These are phyloP conservation scores for Ophion ventricosus DNA, from an alignment of 2,888 invertebrate species.

Conservation along the genomic window DNA sequence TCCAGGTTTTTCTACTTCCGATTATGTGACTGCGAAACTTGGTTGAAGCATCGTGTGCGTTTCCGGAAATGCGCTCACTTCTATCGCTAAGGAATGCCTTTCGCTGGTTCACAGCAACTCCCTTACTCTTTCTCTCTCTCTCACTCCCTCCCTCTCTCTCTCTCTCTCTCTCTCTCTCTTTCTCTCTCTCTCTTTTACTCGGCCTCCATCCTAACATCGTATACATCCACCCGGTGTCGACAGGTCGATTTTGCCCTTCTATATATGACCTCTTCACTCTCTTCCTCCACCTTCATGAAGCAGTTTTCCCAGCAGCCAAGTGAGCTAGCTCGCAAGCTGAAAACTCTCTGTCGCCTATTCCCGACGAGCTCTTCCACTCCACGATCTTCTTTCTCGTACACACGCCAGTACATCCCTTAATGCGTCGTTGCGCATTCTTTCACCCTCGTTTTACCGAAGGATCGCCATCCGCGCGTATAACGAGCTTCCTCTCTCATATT, in stretches of 20 bases:
- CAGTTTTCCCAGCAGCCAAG: conserved; percentile 29
- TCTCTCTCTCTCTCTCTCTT: conserved; percentile 27
- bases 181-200: conserved; percentile 8
- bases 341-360: conserved; percentile 25
- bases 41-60: conserved; percentile 48
- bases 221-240: conserved; percentile 34
- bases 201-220: conserved; percentile 25
- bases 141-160: conserved; percentile 38
- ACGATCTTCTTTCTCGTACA: conserved; percentile 17
- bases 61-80: conserved; percentile 44
- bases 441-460: conserved; percentile 69
- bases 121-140: conserved; percentile 25
- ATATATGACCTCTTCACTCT: conserved; percentile 18
- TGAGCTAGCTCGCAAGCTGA: conserved; percentile 10
- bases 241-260: conserved; percentile 42
- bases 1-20: conserved; percentile 24
- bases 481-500: conserved; percentile 68
- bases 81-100: conserved; percentile 56
- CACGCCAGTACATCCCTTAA: conserved; percentile 60
- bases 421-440: conserved; percentile 72
- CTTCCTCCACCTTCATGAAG: not conserved
- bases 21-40: conserved; percentile 55
- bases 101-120: conserved; percentile 58
- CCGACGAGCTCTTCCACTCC: conserved; percentile 23
- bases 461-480: conserved; percentile 76